These are phyloP conservation scores for Tuta absoluta DNA, from an alignment of 2,888 invertebrate genomes.

Conservation along the genomic window DNA sequence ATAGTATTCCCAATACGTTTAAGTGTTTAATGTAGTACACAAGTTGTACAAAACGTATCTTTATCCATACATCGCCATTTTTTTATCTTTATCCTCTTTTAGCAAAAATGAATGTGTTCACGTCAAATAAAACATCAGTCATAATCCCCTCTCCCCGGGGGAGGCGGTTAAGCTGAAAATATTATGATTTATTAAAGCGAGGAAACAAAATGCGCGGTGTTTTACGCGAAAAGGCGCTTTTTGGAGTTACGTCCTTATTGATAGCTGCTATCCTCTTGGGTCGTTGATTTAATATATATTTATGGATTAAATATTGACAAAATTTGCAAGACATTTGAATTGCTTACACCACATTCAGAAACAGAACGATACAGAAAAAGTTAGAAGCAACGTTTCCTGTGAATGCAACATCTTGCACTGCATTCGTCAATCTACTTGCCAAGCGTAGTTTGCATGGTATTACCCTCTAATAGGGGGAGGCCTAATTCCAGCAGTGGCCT, in stretches of 20 bases:
- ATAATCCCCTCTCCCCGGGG: constrained; percentile 47
- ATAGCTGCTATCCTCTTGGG: constrained; percentile 12
- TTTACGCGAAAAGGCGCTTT: constrained; percentile 26
- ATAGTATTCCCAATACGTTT: too few species aligned
- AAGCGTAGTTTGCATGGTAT: too few species aligned
- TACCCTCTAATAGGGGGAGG: too few species aligned
- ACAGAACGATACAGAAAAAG: too few species aligned
- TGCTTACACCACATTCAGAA: too few species aligned
- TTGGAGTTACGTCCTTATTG: constrained; percentile 11
- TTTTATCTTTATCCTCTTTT: constrained; percentile 30
- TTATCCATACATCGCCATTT: constrained; percentile 26
- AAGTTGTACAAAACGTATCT: not conserved
- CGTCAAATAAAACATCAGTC: constrained; percentile 60
- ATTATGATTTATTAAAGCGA: constrained; percentile 61
- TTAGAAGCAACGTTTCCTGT: too few species aligned
- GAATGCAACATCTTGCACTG: too few species aligned
- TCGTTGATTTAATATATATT: not conserved
- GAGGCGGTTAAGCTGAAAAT: constrained; percentile 44
- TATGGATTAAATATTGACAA: too few species aligned
- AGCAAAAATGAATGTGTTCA: constrained; percentile 46
- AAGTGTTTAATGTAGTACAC: too few species aligned
- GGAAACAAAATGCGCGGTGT: constrained; percentile 29
- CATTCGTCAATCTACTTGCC: too few species aligned
- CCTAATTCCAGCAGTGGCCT: too few species aligned
- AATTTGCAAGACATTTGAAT: too few species aligned